These are phyloP conservation scores for Epirrita christyi DNA, from an alignment of 2,888 invertebrate genomes.

Conservation along the genomic window DNA sequence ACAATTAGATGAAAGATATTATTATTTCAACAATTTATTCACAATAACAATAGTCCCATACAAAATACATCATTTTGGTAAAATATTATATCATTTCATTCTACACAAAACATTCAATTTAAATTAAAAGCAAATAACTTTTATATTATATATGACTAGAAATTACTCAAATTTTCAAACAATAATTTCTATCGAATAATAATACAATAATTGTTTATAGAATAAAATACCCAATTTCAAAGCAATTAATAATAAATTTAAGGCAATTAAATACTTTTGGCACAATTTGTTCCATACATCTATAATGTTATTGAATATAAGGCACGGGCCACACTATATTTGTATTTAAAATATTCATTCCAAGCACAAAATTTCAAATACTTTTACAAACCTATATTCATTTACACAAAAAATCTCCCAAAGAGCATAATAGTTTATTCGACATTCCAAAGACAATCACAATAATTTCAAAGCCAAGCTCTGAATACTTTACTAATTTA, in stretches of 20 bases:
- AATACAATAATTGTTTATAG: conserved; percentile 27
- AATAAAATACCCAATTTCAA: conserved; percentile 35
- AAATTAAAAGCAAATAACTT: conserved; percentile 50
- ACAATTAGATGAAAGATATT: conserved; percentile 4
- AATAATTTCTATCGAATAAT: conserved; percentile 18
- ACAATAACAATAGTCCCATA: conserved; percentile 75
- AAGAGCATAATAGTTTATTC: conserved; percentile 1
- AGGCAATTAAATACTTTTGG: conserved; percentile 57
- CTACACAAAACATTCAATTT: conserved; percentile 43
- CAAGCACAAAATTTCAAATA: conserved; percentile 29
- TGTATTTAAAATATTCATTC: conserved; percentile 33
- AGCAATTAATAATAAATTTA: conserved; percentile 44
- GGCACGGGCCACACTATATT: conserved; percentile 65
- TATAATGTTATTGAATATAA: conserved; percentile 55
- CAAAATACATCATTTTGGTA: conserved; percentile 71
- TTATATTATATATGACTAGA: conserved; percentile 55
- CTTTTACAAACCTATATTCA: conserved; percentile 22
- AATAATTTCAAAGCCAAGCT: conserved; percentile 36
- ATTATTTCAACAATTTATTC: conserved; percentile 69
- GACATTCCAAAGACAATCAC: conserved; percentile 27
- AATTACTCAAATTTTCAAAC: conserved; percentile 45
- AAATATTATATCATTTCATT: conserved; percentile 56
- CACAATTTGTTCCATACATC: conserved; percentile 50
- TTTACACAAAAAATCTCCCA: conserved; percentile 16
- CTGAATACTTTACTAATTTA: conserved; percentile 26